phyloP scores from a whole-genome alignment of 2,797 vertebrate species.

The Xiphophorus birchmanni region DNA sequence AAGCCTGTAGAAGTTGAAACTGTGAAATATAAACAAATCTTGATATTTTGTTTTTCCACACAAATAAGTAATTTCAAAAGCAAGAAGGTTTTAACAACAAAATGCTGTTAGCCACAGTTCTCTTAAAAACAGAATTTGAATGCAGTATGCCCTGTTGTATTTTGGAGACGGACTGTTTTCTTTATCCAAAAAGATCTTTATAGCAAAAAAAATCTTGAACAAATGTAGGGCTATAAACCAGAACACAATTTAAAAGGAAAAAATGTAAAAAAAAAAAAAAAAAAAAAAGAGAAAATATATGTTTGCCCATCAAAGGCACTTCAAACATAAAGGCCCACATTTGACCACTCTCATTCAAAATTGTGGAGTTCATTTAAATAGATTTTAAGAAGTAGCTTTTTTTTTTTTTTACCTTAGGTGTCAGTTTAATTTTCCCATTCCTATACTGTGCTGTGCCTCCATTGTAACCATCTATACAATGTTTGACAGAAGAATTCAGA shows the following conservation, averaged over 20 bases:
- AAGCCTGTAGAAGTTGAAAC: neutral
- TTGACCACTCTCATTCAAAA: neutral
- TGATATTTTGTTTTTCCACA: neutral
- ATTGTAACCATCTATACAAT: neutral
- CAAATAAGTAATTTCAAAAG: neutral
- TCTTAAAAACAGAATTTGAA: neutral
- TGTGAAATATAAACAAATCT: neutral
- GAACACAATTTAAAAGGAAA: neutral
- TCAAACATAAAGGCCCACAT: neutral
- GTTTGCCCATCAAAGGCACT: neutral
- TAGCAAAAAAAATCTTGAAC: neutral
- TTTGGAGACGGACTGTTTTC: neutral
- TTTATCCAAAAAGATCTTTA: neutral
- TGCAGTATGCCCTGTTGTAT: neutral
- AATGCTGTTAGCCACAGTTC: neutral
- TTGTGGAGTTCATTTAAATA: neutral
- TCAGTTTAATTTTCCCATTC: neutral
- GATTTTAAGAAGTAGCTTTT: neutral
- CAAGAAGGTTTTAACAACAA: neutral
- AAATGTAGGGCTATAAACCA: neutral
- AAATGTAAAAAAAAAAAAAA: neutral
- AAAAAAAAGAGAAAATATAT: neutral
- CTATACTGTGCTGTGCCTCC: neutral
- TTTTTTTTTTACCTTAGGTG: neutral
- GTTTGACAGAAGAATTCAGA: too few species aligned